Evolutionary conservation across 2,888 invertebrate genomes (phyloP), one percentile per base, ranked within the genome.

Genomic region (Strigamia transsilvanica): DNA sequence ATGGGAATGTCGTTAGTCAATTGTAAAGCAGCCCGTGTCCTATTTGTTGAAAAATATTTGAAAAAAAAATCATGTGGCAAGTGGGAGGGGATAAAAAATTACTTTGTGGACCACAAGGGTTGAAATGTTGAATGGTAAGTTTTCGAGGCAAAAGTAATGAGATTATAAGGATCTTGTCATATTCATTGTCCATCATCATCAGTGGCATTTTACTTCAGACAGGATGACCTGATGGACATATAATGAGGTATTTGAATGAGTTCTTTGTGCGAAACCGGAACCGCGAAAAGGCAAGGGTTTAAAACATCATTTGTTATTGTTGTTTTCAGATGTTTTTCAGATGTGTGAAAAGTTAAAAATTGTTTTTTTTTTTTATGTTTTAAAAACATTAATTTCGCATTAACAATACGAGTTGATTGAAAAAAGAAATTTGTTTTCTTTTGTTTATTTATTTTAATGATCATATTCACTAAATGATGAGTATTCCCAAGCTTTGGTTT

Each of bases 1-100:
- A 73, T 73, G 73, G 73, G 73, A 73, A 73, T 73, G 73, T 73
- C 73, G 73, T 73, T 73, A 73, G 73, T 73, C 73, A 73, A 73
- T 73, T 73, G 73, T 32, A 73, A 73, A 73, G 73, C 73, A 73
- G 73, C 27, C 56, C 23, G 32, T 73, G 73, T 27, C 73, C 21
- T 73, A 73, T 73, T 73, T 73, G 73, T 73, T 73, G 32, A 73
- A 73, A 61, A 61, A 61, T 10, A 18, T 23, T 61, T 15, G 12
- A 13, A 46, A 13, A 18, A 56, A 56, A 38, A 38, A 38, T 9
- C 2, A 38, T 10, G 38, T 38, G 38, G 38, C 18, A 18, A 56
- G 56, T 18, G n/a, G 73, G 32, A 73, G 73, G 32, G 32, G 61
- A 66, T 27, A 27, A 32, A n/a, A 73, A 32, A 73, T 23, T 32